These are phyloP conservation scores for Aldabrachelys gigantea DNA, from an alignment of 2,113 vertebrate species.

Conservation along the genomic window DNA sequence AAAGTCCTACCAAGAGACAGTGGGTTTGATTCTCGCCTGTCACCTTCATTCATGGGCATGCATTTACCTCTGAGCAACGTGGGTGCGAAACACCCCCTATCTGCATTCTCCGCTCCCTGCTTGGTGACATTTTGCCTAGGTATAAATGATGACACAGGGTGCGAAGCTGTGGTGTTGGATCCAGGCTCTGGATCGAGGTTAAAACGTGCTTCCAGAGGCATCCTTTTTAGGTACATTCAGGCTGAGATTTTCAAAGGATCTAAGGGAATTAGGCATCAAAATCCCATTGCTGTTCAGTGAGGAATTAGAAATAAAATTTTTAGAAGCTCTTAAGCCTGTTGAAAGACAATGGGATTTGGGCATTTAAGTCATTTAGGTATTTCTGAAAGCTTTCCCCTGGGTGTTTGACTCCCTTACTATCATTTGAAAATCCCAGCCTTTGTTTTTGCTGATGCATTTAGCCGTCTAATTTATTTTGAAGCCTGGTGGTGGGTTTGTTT, in stretches of 20 bases:
- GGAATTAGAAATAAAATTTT: not conserved
- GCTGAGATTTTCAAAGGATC: not conserved
- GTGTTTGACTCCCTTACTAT: not conserved
- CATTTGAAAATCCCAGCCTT: accelerated
- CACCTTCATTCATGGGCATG: not conserved
- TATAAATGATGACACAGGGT: accelerated
- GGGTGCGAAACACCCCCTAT: not conserved
- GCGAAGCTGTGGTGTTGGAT: accelerated
- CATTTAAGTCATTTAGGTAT: not conserved
- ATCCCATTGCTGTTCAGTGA: accelerated
- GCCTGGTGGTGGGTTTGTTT: accelerated
- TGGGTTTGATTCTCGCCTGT: not conserved
- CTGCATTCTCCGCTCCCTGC: too few species aligned
- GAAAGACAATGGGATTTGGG: not conserved
- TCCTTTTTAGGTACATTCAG: not conserved
- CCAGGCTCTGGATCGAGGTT: accelerated
- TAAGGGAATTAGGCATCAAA: not conserved
- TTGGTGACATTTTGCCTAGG: not conserved
- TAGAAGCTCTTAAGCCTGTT: not conserved
- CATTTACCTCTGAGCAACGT: accelerated
- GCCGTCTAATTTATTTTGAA: not conserved
- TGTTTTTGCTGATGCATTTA: not conserved
- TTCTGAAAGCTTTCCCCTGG: accelerated
- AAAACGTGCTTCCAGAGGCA: not conserved
- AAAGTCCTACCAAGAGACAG: not conserved